A percentile compares a stretch with the other conserved stretches of the same genome.
Evolutionary conservation across 2,888 invertebrate species (phyloP).

Genomic region (Drosophila phalerata): DNA sequence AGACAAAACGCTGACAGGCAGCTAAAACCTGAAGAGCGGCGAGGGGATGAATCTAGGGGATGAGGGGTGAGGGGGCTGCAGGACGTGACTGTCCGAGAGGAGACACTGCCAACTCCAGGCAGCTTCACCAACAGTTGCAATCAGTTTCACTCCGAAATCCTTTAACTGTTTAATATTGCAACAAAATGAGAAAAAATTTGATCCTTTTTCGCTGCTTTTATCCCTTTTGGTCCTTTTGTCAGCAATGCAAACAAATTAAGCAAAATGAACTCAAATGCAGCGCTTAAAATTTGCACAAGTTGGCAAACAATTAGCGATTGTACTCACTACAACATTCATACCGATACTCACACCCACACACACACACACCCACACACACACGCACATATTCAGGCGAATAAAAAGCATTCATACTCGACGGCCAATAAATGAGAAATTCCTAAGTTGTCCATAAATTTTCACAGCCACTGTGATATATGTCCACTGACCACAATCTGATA

Average conservation of each 20-base stretch:
- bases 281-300: slow-evolving; percentile 37
- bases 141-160: slow-evolving; percentile 55
- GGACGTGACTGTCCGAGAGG: slow-evolving; percentile 40
- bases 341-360: background rate
- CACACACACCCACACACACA: background rate
- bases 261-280: slow-evolving; percentile 43
- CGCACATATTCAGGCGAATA: background rate
- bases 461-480: slow-evolving; percentile 54
- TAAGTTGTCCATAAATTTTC: slow-evolving; percentile 63
- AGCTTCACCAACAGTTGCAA: slow-evolving; percentile 40
- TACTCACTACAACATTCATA: slow-evolving; percentile 18
- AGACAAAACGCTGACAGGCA: slow-evolving; percentile 66
- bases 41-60: background rate
- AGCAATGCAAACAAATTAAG: slow-evolving; percentile 61
- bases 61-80: background rate
- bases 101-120: slow-evolving; percentile 16
- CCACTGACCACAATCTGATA: slow-evolving; percentile 50
- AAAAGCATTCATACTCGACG: slow-evolving; percentile 14
- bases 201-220: background rate
- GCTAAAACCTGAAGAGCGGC: slow-evolving; percentile 38
- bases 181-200: slow-evolving; percentile 28
- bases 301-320: slow-evolving; percentile 59
- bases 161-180: slow-evolving; percentile 77
- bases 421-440: slow-evolving; percentile 72
- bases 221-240: slow-evolving; percentile 9